Percentiles rank a stretch among this genome's conserved stretches.
phyloP scores from a whole-genome alignment of 2,888 invertebrate species.

The Lymantria dispar region DNA sequence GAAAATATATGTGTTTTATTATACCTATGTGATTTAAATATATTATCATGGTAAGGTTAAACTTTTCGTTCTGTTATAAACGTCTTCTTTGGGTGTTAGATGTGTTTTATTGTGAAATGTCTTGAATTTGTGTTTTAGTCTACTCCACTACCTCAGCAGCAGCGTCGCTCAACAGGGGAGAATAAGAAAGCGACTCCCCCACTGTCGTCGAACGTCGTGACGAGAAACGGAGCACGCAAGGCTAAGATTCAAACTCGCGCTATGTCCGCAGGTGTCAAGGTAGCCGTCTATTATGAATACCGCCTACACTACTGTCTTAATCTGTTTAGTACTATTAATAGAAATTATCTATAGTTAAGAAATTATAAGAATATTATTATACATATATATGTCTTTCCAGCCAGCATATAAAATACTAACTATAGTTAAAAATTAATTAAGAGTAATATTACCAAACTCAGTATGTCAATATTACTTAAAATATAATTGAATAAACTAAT shows the following conservation, averaged over 20 bases:
- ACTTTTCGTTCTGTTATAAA: slow-evolving; percentile 8
- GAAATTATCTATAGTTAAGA: background rate
- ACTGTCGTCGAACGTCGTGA: slow-evolving; percentile 76
- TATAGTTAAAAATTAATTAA: no score
- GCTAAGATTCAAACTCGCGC: slow-evolving; percentile 85
- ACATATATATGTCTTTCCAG: no score
- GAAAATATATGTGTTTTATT: slow-evolving; percentile 17
- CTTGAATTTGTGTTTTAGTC: slow-evolving; percentile 42
- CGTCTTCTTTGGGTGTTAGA: background rate
- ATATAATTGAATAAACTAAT: no score
- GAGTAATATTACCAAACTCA: no score
- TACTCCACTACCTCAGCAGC: slow-evolving; percentile 56
- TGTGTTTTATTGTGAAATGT: background rate
- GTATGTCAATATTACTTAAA: no score
- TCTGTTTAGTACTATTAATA: background rate
- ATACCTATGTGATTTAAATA: slow-evolving; percentile 6
- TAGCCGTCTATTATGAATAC: slow-evolving; percentile 21
- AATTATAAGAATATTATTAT: no score
- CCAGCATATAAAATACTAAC: no score
- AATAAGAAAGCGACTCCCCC: slow-evolving; percentile 59
- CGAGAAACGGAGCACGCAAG: slow-evolving; percentile 83
- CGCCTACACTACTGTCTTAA: slow-evolving; percentile 22
- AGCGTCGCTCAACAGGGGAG: slow-evolving; percentile 57
- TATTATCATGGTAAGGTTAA: slow-evolving; percentile 28
- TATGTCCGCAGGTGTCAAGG: slow-evolving; percentile 78